Evolutionary conservation across 1,140 invertebrate species (phyloP).

Genomic region (Amyelois transitella): DNA sequence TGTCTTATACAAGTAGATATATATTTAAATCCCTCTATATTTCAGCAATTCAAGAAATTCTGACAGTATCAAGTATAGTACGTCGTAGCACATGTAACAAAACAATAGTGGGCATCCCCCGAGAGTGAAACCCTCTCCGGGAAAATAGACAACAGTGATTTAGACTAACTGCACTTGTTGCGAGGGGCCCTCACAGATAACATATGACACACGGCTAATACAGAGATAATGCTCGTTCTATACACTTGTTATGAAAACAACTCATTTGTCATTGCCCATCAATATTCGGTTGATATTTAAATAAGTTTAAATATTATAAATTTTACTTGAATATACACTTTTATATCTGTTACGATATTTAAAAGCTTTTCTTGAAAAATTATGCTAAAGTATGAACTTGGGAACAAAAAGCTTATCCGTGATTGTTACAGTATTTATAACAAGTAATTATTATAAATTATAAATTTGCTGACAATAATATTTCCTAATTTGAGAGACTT

Average conservation of each 20-base stretch:
- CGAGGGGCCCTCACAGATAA: conserved; percentile 33
- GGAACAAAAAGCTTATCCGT: too few relatives aligned
- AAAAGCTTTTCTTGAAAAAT: too few relatives aligned
- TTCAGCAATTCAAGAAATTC: too few relatives aligned
- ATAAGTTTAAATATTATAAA: background rate
- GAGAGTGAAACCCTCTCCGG: conserved; percentile 48
- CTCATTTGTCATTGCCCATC: conserved; percentile 12
- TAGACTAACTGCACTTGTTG: conserved; percentile 67
- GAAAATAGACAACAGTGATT: conserved; percentile 49
- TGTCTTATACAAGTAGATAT: too few relatives aligned
- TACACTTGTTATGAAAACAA: conserved; percentile 27
- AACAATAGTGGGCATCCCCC: conserved; percentile 52
- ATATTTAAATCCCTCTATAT: too few relatives aligned
- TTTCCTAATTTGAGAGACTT: too few relatives aligned
- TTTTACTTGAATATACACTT: too few relatives aligned
- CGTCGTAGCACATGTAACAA: conserved; percentile 22
- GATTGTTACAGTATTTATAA: too few relatives aligned
- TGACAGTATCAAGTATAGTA: conserved; percentile 35
- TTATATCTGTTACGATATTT: too few relatives aligned
- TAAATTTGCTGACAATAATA: too few relatives aligned
- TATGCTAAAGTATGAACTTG: too few relatives aligned
- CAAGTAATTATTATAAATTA: too few relatives aligned
- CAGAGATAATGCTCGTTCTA: conserved; percentile 37
- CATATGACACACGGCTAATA: conserved; percentile 57
- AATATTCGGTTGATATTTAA: conserved; percentile 4